Base-by-base conservation (phyloP, 2,113 vertebrate genomes). In the Chaetorhynchus papuensis region DNA sequence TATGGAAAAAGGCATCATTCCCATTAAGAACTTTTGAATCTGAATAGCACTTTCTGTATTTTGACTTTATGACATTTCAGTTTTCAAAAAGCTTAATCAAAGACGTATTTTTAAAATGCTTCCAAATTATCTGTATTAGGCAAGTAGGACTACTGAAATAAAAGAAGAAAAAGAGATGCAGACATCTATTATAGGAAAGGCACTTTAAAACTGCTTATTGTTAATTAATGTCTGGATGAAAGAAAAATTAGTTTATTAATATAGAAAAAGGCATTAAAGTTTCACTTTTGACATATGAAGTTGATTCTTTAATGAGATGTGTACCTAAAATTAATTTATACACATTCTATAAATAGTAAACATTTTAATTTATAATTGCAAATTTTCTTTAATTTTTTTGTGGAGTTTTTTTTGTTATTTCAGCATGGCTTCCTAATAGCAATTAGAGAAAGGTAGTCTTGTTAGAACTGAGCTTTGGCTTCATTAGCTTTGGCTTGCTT, bases 21-120 rank as follows among this genome's bases (percentile, higher is more conserved):
- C 86, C 9, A 19, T 52, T 83, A 84, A 95, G 56, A 93, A 91
- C 68, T 80, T 89, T 76, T 91, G 90, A 94, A 87, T 93, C 87
- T 92, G 61, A 76, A 70, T 89, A 83, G 77, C 52, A 57, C 35
- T 88, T 85, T 83, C 42, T 94, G 57, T 95, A 27, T 97, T 96
- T 98, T 96, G 87, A 68, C 79, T 97, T 94, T 8, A 22, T 83
- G 79, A 86, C 66, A 87, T 92, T 97, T 80, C 83, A 95, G 71
- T 97, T 97, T 95, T 94, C 66, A 33, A 35, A 95, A 95, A 83
- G 56, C 59, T 89, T 94, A 92, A 97, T 96, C 77, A 84, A 91
- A 83, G 74, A 57, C 47, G 16, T 72, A 69, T 65, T 96, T 97
- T 95, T 78, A 88, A 88, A 97, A 95, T 84, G 86, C 76, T 91